phyloP scores from a whole-genome alignment of 2,113 vertebrate genomes.

The Urocynchramus pylzowi region DNA sequence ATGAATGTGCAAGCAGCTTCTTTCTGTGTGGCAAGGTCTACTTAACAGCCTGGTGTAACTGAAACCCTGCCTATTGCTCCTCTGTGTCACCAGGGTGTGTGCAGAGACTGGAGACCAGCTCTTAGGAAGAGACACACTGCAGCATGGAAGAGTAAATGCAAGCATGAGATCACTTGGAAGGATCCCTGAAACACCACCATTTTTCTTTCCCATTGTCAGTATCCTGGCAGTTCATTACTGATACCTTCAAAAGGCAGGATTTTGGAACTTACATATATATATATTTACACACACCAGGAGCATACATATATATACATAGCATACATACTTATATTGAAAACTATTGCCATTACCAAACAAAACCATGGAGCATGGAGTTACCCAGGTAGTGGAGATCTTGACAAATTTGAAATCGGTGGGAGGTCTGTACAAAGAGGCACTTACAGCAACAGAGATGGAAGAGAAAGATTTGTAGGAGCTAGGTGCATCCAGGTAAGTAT shows the following conservation, averaged over 20 bases:
- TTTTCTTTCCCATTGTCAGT: background rate
- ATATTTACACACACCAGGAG: background rate
- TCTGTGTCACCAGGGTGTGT: rapidly evolving
- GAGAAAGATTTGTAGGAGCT: background rate
- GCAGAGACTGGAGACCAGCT: background rate
- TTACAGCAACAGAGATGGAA: background rate
- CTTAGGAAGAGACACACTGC: background rate
- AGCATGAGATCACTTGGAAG: background rate
- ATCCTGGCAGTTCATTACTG: background rate
- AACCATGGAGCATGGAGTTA: background rate
- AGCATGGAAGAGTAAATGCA: background rate
- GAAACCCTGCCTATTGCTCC: background rate
- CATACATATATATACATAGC: background rate
- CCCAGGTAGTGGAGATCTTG: background rate
- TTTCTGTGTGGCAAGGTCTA: background rate
- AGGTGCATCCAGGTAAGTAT: background rate
- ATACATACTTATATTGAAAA: background rate
- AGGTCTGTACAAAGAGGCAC: background rate
- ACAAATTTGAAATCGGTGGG: background rate
- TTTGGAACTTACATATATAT: background rate
- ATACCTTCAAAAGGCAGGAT: background rate
- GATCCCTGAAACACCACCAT: background rate
- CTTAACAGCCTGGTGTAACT: background rate
- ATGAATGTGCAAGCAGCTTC: background rate
- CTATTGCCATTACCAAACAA: background rate